Percentiles rank a stretch among this genome's conserved stretches.
phyloP scores from a whole-genome alignment of 2,797 vertebrate species.

The Falco concolor region DNA sequence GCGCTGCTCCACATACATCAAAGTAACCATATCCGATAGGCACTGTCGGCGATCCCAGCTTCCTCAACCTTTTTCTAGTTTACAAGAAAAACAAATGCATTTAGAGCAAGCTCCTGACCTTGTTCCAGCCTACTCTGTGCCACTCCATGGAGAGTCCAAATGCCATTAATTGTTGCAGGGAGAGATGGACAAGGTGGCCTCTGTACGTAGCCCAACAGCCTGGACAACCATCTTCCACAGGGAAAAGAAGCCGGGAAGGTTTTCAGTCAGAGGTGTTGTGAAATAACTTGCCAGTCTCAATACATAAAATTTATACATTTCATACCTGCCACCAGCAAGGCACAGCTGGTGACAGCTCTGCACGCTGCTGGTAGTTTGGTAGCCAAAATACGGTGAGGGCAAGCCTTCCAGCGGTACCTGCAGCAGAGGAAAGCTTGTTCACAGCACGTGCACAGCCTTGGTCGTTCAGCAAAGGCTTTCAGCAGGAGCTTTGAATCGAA shows the following conservation, averaged over 20 bases:
- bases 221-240: background rate
- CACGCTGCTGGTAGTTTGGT: background rate
- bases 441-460: accelerated
- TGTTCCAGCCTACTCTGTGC: background rate
- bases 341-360: background rate
- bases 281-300: background rate
- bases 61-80: background rate
- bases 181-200: background rate
- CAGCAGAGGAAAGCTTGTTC: background rate
- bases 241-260: background rate
- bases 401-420: background rate
- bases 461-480: background rate
- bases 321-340: background rate
- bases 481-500: background rate
- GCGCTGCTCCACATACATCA: background rate
- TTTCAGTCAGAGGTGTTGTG: background rate
- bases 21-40: background rate
- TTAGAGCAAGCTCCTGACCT: background rate
- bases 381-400: background rate
- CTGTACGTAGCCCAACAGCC: background rate
- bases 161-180: background rate
- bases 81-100: background rate
- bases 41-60: background rate
- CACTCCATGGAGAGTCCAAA: background rate
- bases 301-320: background rate